These are phyloP conservation scores for Zaprionus kolodkinae DNA, from an alignment of 1,140 invertebrate genomes.

Conservation along the genomic window DNA sequence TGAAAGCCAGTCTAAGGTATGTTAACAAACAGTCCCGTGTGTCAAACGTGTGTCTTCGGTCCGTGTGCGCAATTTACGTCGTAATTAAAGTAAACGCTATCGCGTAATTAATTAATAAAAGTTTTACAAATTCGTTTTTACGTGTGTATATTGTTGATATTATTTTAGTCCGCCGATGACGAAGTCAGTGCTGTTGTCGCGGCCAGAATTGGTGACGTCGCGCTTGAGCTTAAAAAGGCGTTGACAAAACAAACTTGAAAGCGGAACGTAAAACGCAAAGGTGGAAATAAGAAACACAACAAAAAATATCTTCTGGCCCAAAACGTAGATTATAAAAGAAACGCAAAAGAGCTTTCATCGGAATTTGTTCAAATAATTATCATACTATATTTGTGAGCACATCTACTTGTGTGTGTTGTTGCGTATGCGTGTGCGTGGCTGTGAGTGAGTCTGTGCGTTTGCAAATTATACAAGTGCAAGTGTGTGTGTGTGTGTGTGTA, in stretches of 20 bases:
- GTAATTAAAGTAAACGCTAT: conserved; percentile 49
- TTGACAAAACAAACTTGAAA: conserved; percentile 65
- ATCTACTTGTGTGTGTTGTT: conserved; percentile 21
- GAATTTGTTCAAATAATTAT: conserved; percentile 46
- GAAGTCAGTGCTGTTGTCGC: conserved; percentile 31
- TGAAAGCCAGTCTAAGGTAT: neutral
- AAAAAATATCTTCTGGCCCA: conserved; percentile 6
- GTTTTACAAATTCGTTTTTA: conserved; percentile 22
- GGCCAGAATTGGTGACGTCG: conserved; percentile 44
- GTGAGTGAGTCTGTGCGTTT: conserved; percentile 20
- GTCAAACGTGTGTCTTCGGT: conserved; percentile 42
- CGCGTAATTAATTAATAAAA: conserved; percentile 51
- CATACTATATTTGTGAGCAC: conserved; percentile 36
- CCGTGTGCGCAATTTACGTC: conserved; percentile 46
- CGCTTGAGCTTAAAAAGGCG: conserved; percentile 40
- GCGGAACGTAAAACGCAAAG: conserved; percentile 49
- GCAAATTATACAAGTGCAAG: conserved; percentile 35
- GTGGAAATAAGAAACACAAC: conserved; percentile 48
- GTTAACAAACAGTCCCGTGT: conserved; percentile 34
- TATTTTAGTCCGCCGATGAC: conserved; percentile 16
- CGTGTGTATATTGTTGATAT: conserved; percentile 18
- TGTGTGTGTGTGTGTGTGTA: conserved; percentile 43
- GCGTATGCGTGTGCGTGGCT: conserved; percentile 8
- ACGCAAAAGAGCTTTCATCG: conserved; percentile 22
- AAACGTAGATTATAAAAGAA: conserved; percentile 26